Percentiles rank a stretch among this genome's conserved stretches.
Evolutionary conservation across 37 sponge, comb jelly and placozoan genomes (phyloP).

Genomic region (Chondrilla cf. caribensis): DNA sequence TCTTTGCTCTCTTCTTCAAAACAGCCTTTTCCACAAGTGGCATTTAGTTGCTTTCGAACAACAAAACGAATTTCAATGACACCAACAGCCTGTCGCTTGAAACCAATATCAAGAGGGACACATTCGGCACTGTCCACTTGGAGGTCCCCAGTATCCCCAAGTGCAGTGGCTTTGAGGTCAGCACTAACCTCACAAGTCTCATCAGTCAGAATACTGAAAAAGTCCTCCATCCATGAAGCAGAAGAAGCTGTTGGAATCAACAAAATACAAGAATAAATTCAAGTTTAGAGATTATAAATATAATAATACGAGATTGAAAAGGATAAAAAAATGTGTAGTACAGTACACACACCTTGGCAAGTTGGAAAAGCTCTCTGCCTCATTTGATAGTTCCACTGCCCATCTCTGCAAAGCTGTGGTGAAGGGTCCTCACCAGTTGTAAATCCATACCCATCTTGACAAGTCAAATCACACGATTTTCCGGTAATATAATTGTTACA

Average conservation of each 20-base stretch:
- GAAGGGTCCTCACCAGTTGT: neutral
- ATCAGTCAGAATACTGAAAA: neutral
- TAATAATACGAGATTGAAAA: too few relatives aligned
- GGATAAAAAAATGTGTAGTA: too few relatives aligned
- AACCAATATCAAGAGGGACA: neutral
- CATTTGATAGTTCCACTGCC: neutral
- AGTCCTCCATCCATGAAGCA: neutral
- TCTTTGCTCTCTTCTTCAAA: neutral
- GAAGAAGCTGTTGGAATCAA: neutral
- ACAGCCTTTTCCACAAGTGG: neutral
- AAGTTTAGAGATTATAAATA: too few relatives aligned
- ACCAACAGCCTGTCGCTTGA: neutral
- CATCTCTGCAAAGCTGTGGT: conserved; percentile 6
- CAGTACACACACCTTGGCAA: conserved; percentile 5
- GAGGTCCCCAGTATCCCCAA: neutral
- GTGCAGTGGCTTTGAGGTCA: neutral
- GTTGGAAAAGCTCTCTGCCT: conserved; percentile 7
- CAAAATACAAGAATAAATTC: neutral
- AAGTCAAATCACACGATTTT: neutral
- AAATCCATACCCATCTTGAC: neutral
- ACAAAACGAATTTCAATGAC: neutral
- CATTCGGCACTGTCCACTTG: neutral
- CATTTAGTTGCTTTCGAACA: neutral
- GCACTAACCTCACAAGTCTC: conserved; percentile 3
- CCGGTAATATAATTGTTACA: neutral